A percentile compares a stretch with the other conserved stretches of the same genome.
These are phyloP conservation scores for Mesodorylaimus sp. DNA, from an alignment of 2,888 invertebrate species.

Conservation along the genomic window DNA sequence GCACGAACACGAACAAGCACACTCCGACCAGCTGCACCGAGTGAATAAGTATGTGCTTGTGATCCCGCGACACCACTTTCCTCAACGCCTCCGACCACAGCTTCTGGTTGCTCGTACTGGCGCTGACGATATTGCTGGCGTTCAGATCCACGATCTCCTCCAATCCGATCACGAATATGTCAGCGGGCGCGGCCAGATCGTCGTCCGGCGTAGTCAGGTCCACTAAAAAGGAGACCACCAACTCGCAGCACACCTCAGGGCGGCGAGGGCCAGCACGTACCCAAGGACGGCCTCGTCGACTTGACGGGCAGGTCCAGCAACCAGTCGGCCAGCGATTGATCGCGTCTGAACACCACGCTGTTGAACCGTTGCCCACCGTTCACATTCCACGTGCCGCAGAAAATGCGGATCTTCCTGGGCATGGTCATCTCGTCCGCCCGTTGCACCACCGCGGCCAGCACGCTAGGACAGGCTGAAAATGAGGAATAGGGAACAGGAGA, in stretches of 20 bases:
- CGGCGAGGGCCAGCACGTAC: too few relatives aligned
- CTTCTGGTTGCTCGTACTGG: conserved; percentile 73
- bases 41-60: conserved; percentile 68
- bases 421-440: conserved; percentile 57
- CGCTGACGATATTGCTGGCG: conserved; percentile 91
- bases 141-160: conserved; percentile 97
- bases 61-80: conserved; percentile 68
- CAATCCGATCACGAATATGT: conserved; percentile 92
- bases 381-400: conserved; percentile 93
- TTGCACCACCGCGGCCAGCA: conserved; percentile 64
- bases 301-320: conserved; percentile 17
- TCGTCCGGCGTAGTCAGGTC: conserved; percentile 19
- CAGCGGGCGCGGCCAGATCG: conserved; percentile 48
- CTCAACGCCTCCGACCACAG: conserved; percentile 88
- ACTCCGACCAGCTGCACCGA: conserved; percentile 93
- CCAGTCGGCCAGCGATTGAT: conserved; percentile 37
- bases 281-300: too few relatives aligned
- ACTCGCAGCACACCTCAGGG: too few relatives aligned
- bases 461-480: conserved; percentile 51
- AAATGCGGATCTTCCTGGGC: conserved; percentile 52
- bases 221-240: conserved; percentile 1
- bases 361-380: conserved; percentile 97
- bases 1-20: conserved; percentile 78
- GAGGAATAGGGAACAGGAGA: conserved; percentile 6
- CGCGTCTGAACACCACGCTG: conserved; percentile 50